phyloP scores from a whole-genome alignment of 2,113 vertebrate species.

The Thalassoma bifasciatum region DNA sequence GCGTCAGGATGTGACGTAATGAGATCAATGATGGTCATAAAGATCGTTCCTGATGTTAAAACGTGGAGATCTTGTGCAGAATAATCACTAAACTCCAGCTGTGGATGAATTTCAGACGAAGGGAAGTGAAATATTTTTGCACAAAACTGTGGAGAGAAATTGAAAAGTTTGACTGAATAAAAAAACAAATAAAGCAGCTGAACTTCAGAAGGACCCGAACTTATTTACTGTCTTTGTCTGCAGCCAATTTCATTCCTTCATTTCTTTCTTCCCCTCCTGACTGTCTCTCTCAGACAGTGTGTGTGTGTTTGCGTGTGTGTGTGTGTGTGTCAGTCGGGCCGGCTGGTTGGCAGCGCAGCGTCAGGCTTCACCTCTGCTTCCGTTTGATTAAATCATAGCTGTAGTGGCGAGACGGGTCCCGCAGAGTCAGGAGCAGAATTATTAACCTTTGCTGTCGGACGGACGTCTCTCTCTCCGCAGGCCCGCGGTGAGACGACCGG shows the following conservation, averaged over 20 bases:
- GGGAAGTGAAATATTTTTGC: no score
- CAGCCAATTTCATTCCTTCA: conserved; percentile 14
- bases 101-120: neutral
- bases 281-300: neutral
- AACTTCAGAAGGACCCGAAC: neutral
- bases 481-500: conserved; percentile 53
- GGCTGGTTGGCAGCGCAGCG: conserved; percentile 24
- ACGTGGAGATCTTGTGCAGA: no score
- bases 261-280: conserved; percentile 24
- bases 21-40: no score
- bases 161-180: neutral
- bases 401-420: conserved; percentile 57
- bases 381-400: conserved; percentile 79
- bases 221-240: conserved; percentile 7
- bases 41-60: no score
- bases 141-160: no score
- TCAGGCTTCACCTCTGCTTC: conserved; percentile 54
- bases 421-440: conserved; percentile 71
- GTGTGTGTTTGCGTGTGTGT: neutral
- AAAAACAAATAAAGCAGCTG: no score
- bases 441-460: conserved; percentile 80
- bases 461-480: conserved; percentile 68
- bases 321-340: conserved; percentile 12
- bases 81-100: neutral
- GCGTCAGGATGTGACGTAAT: no score